phyloP scores from a whole-genome alignment of 35 echinoderm and acorn worm genomes.

The Ptychodera flava region DNA sequence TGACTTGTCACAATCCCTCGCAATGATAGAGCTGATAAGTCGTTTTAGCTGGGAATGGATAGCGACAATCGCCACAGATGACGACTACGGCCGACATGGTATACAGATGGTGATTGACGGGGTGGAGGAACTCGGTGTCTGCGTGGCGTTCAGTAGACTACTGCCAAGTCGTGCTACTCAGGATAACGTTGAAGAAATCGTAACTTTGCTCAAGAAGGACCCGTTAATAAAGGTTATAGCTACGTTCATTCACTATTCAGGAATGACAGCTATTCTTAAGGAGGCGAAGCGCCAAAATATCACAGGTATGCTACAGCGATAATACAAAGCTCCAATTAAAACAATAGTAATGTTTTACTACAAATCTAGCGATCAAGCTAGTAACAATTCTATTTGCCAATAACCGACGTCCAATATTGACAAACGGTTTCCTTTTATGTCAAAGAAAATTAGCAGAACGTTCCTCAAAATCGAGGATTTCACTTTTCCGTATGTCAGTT shows the following conservation, averaged over 20 bases:
- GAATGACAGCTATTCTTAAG: neutral
- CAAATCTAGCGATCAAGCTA: too few species aligned
- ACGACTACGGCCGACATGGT: slow-evolving; percentile 50
- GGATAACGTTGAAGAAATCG: neutral
- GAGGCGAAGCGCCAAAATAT: neutral
- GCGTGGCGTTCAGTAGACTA: slow-evolving; percentile 35
- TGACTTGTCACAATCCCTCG: slow-evolving; percentile 45
- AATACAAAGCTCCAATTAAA: too few species aligned
- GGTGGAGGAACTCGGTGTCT: slow-evolving; percentile 26
- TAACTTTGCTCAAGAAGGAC: neutral
- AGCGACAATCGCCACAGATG: slow-evolving; percentile 49
- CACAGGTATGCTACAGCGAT: neutral
- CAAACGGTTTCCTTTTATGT: too few species aligned
- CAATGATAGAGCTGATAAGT: slow-evolving; percentile 37
- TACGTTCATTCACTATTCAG: neutral
- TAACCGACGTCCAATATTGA: too few species aligned
- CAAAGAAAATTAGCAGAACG: too few species aligned
- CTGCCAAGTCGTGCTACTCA: neutral
- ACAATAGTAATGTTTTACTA: too few species aligned
- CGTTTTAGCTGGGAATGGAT: slow-evolving; percentile 68
- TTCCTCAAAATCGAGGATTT: too few species aligned
- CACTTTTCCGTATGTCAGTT: too few species aligned
- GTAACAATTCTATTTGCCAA: too few species aligned
- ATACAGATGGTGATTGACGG: slow-evolving; percentile 30
- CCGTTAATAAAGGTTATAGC: neutral